Percentiles rank a stretch among this genome's conserved stretches.
Evolutionary conservation across 2,888 invertebrate species (phyloP).

Genomic region (Sinhomidia bicolor): DNA sequence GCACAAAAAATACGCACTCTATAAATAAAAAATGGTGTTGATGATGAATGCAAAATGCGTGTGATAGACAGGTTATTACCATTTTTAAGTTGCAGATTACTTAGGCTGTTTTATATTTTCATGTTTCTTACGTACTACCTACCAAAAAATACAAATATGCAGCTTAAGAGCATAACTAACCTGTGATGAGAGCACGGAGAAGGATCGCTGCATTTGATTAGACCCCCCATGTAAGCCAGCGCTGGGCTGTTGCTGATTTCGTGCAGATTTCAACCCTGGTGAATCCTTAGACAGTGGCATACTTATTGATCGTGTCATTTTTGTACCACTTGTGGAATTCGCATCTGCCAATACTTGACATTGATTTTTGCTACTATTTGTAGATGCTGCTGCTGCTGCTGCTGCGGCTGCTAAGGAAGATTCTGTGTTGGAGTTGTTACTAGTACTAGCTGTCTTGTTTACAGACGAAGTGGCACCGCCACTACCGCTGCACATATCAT

Average conservation of each 20-base stretch:
- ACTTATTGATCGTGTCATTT: conserved; percentile 77
- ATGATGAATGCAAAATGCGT: background rate
- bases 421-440: conserved; percentile 21
- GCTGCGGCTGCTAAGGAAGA: conserved; percentile 22
- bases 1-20: too few species aligned
- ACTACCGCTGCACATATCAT: conserved; percentile 31
- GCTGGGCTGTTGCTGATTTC: conserved; percentile 51
- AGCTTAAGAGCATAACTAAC: conserved; percentile 72
- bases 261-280: conserved; percentile 65
- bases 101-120: background rate
- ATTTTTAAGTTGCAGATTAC: background rate
- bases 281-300: conserved; percentile 77
- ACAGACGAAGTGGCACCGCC: background rate
- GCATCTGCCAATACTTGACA: conserved; percentile 59
- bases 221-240: conserved; percentile 63
- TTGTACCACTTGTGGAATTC: conserved; percentile 63
- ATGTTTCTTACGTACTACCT: background rate
- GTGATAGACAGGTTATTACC: background rate
- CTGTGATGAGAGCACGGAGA: conserved; percentile 78
- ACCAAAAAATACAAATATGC: background rate
- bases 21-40: background rate
- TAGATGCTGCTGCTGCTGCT: background rate
- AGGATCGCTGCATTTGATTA: conserved; percentile 78
- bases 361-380: conserved; percentile 55
- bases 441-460: background rate